Evolutionary conservation across 2,113 vertebrate genomes (phyloP), one percentile per base, ranked within the genome.

Genomic region (Eubucco bourcierii): DNA sequence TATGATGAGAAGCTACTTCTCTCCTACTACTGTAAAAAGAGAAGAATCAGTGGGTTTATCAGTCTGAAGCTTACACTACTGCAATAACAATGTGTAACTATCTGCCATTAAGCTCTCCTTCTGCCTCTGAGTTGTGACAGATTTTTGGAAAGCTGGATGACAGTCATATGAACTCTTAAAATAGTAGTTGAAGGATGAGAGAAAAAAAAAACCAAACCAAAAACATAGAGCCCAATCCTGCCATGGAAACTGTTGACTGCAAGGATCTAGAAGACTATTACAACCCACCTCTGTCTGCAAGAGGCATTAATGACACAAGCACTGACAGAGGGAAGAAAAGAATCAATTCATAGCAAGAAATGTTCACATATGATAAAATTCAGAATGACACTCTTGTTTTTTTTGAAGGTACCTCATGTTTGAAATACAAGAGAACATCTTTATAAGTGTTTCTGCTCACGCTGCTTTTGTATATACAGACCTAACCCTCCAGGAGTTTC

Each of bases 101-200:
- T 78, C 70, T 92, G 18, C 68, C 80, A 67, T 50, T 80, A 84
- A 82, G 80, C 46, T 84, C 16, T 80, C 18, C 34, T 93, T 70
- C 77, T 91, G 56, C 41, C 23, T 88, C 70, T 82, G 31, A 91
- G 87, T 34, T 92, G 81, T 81, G 67, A 77, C 67, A 94, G 75
- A 56, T 87, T 95, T 94, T 95, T 90, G 60, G 46, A 77, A 84
- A 84, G 46, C 64, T 89, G 59, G 27, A 80, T 89, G 89, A 55
- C 50, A 90, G 88, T 94, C 90, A 93, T 82, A 90, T 84, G 87
- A 92, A 89, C 46, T 82, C 81, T 84, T 80, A 92, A 95, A 95
- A 95, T 81, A 92, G 88, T 70, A 91, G 29, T 39, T 87, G 63
- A 73, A 81, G 41, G 27, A 79, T 87, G 74, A 88, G 63, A 33